Conservation (phyloP, 2,888 invertebrate genomes). For the Polia nebulosa region DNA sequence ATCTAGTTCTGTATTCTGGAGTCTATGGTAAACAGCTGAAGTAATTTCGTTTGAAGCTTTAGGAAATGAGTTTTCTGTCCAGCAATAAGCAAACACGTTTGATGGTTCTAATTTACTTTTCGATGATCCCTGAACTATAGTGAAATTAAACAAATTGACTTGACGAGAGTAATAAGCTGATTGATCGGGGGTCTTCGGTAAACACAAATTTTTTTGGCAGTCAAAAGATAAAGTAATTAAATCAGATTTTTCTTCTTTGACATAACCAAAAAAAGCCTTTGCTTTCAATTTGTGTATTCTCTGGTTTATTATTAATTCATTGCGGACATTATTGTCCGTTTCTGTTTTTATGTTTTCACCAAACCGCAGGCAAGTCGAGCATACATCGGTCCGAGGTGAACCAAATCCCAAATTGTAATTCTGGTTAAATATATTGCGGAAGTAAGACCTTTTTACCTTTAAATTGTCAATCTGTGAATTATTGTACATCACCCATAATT, state of each 20-base stretch:
- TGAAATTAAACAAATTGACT: constrained; percentile 8
- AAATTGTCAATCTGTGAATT: constrained; percentile 13
- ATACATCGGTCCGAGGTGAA: constrained; percentile 14
- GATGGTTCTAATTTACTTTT: constrained; percentile 25
- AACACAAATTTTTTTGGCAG: constrained; percentile 13
- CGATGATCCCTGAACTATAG: constrained; percentile 8
- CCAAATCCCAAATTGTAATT: constrained; percentile 18
- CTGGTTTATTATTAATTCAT: constrained; percentile 2
- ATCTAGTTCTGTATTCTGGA: constrained; percentile 18
- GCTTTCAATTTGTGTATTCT: constrained; percentile 17
- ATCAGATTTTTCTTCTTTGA: constrained; percentile 14
- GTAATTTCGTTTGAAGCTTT: constrained; percentile 24
- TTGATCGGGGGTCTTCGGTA: constrained; percentile 16
- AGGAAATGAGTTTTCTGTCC: constrained; percentile 33
- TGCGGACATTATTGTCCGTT: constrained; percentile 10
- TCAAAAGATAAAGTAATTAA: constrained; percentile 12
- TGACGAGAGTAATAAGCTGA: constrained; percentile 14
- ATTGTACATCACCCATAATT: constrained; percentile 5
- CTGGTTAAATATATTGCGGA: constrained; percentile 15
- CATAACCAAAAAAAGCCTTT: constrained; percentile 23
- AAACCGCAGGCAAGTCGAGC: constrained; percentile 18
- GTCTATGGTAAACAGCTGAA: constrained; percentile 30
- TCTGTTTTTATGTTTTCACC: constrained; percentile 19
- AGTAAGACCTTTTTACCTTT: constrained; percentile 11
- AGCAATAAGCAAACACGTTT: constrained; percentile 41